phyloP scores from a whole-genome alignment of 2,888 invertebrate species.

The Helicoverpa assulta region DNA sequence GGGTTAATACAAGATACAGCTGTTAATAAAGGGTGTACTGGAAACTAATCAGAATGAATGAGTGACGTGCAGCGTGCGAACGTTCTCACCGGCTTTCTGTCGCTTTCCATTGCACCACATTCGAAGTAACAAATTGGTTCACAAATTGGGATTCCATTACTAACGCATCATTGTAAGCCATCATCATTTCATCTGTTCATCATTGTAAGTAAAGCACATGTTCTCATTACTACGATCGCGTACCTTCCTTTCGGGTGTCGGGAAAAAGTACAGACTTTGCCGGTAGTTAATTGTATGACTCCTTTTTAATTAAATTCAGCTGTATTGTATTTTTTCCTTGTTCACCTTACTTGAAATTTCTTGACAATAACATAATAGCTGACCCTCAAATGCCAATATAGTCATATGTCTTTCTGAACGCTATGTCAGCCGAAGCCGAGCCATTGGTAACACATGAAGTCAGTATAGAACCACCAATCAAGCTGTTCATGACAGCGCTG shows the following conservation, averaged over 20 bases:
- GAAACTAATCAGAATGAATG: conserved; percentile 87
- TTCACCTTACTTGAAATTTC: conserved; percentile 17
- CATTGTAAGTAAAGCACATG: conserved; percentile 88
- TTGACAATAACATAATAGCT: conserved; percentile 27
- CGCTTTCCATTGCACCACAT: conserved; percentile 90
- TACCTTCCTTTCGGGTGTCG: conserved; percentile 71
- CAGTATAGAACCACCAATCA: no score
- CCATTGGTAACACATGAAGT: no score
- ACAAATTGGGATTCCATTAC: conserved; percentile 89
- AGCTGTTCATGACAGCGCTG: no score
- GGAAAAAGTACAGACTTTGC: conserved; percentile 64
- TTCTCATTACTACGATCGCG: conserved; percentile 67
- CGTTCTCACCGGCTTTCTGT: conserved; percentile 86
- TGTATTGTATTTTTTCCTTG: conserved; percentile 43
- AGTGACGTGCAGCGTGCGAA: conserved; percentile 80
- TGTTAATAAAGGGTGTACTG: conserved; percentile 88
- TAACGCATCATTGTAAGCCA: conserved; percentile 89
- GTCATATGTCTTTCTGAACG: conserved; percentile 19
- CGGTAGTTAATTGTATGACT: conserved; percentile 3
- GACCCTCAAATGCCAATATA: conserved; percentile 17
- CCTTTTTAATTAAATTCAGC: conserved; percentile 3
- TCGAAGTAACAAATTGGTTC: conserved; percentile 89
- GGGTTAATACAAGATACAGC: conserved; percentile 91
- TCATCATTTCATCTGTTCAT: conserved; percentile 86
- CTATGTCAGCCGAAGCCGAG: background rate